Conservation (phyloP, 2,888 invertebrate species). For the Cynaeus angustus region DNA sequence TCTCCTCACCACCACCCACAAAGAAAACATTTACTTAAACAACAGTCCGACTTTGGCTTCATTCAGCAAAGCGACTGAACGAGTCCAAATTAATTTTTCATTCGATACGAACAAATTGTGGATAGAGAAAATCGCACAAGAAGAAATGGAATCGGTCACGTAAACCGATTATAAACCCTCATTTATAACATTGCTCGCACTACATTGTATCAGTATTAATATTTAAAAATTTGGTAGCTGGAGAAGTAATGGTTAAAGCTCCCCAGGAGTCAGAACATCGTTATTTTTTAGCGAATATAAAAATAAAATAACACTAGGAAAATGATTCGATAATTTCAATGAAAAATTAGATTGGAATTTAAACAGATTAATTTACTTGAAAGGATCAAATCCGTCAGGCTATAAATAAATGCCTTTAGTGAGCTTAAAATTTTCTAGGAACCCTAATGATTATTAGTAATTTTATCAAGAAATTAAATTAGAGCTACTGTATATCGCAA, state of each 20-base stretch:
- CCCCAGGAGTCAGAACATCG: no score
- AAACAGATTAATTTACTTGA: constrained; percentile 30
- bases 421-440: constrained; percentile 2
- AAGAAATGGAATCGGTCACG: constrained; percentile 5
- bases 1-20: not conserved
- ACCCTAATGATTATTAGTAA: no score
- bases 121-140: not conserved
- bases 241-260: no score
- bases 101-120: not conserved
- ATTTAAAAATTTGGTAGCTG: not conserved
- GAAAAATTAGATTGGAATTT: constrained; percentile 33
- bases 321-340: constrained; percentile 15
- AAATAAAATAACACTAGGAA: no score
- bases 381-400: constrained; percentile 18
- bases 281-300: no score
- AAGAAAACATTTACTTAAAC: constrained; percentile 8
- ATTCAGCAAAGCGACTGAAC: constrained; percentile 1
- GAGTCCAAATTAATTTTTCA: constrained; percentile 2
- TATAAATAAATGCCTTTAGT: constrained; percentile 27
- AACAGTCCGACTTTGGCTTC: constrained; percentile 1
- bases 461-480: no score
- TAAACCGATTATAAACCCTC: not conserved
- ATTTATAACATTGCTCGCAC: not conserved
- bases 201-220: not conserved
- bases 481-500: no score